Base-by-base conservation (phyloP, 2,888 invertebrate genomes). In the Ennomos quercinarius region DNA sequence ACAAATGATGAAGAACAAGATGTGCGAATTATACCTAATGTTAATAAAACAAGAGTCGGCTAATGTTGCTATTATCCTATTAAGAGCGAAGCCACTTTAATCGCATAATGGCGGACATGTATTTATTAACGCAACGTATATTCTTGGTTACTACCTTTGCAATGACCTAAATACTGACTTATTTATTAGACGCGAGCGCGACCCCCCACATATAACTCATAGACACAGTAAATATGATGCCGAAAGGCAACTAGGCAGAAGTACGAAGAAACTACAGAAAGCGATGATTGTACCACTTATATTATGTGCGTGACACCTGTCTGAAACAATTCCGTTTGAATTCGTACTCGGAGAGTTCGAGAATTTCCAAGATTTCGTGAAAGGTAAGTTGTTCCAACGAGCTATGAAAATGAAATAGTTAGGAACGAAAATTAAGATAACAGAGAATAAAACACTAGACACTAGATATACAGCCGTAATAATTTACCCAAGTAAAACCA, bases 81-180 rank as follows among this genome's bases (percentile, higher is more conserved):
- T 69, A 70, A 73, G 64, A 58, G 58, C 66, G 64, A 49, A 58
- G 64, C 63, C 57, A 68, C 64, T 72, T 73, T 78, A 79, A 80
- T 78, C 74, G 71, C 68, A 72, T 78, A 80, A 79, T 75, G 70
- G 71, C 61, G 60, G 41, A 43, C 50, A 63, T 72, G 34, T 77
- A 77, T 79, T 75, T 77, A 79, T 77, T 68, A 64, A 62, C 66
- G 59, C 49, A 64, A 60, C 53, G 56, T 67, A 70, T 68, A 68
- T 71, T 75, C 69, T 72, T 71, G 68, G 74, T 76, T 77, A 78
- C 74, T 77, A 79, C 78, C 78, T 78, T 71, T 68, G 74, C 73
- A 72, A 78, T 78, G 79, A 75, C 79, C 82, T 77, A 81, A 78
- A 81, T 78, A 76, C 74, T 77, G 81, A 84, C 82, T 80, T 83